Evolutionary conservation across 2,888 invertebrate genomes (phyloP).

Genomic region (Mimumesa dahlbomi): DNA sequence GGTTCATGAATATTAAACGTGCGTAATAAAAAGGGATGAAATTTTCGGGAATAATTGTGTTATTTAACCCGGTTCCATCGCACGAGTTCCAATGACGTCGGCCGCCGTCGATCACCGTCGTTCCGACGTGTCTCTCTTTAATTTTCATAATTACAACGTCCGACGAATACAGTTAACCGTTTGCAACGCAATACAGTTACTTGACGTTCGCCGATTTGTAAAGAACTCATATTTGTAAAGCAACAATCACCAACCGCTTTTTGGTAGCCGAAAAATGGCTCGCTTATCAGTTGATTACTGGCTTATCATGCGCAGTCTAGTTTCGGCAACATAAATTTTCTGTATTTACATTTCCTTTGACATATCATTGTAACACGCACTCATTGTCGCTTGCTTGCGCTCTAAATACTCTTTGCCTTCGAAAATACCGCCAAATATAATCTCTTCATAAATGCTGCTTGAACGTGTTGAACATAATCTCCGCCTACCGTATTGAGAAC

Average conservation of each 20-base stretch:
- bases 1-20: slow-evolving; percentile 52
- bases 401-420: slow-evolving; percentile 24
- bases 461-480: too few species aligned
- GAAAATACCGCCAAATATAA: not conserved
- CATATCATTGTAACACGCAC: slow-evolving; percentile 4
- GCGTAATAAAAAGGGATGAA: slow-evolving; percentile 49
- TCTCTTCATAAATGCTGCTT: slow-evolving; percentile 5
- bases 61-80: slow-evolving; percentile 37
- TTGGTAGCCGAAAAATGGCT: not conserved
- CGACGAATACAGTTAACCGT: too few species aligned
- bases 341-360: slow-evolving; percentile 17
- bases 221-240: not conserved
- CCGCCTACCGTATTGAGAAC: too few species aligned
- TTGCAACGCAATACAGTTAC: too few species aligned
- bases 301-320: slow-evolving; percentile 10
- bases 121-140: too few species aligned
- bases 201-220: too few species aligned
- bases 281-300: slow-evolving; percentile 10
- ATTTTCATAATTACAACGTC: too few species aligned
- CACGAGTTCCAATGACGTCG: too few species aligned
- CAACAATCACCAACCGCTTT: not conserved
- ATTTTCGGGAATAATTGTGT: slow-evolving; percentile 48
- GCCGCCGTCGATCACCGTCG: too few species aligned
- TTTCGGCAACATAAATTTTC: slow-evolving; percentile 17
- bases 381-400: not conserved